Evolutionary conservation across 2,113 vertebrate genomes (phyloP).

Genomic region (Lepidiolamprologus cunningtoni): DNA sequence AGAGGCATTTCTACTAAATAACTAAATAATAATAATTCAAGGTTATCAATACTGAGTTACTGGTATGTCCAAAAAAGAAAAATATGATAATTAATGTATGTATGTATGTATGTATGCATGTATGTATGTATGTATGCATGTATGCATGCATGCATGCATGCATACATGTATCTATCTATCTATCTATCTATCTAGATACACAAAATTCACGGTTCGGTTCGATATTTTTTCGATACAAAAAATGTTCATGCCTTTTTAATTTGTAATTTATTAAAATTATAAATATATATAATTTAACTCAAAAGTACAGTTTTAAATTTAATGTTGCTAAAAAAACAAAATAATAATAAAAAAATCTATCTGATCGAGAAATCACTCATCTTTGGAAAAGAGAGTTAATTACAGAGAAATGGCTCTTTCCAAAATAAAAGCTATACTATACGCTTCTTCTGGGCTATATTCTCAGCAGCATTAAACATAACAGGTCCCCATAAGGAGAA

Average conservation of each 20-base stretch:
- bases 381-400: neutral
- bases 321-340: neutral
- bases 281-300: neutral
- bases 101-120: too few relatives aligned
- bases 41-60: neutral
- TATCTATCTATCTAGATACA: neutral
- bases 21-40: neutral
- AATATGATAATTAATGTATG: too few relatives aligned
- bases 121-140: too few relatives aligned
- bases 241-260: neutral
- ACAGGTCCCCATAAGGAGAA: fast-evolving
- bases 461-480: too few relatives aligned
- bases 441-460: too few relatives aligned
- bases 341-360: neutral
- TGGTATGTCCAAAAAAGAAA: neutral
- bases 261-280: neutral
- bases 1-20: neutral
- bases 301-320: neutral
- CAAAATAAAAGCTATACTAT: too few relatives aligned
- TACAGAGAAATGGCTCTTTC: neutral
- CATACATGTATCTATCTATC: too few relatives aligned
- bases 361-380: neutral
- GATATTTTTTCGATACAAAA: neutral
- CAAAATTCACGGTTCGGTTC: neutral
- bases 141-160: too few relatives aligned